A percentile compares a stretch with the other conserved stretches of the same genome.
Evolutionary conservation across 2,888 invertebrate species (phyloP).

Genomic region (Eupithecia pulchellata): DNA sequence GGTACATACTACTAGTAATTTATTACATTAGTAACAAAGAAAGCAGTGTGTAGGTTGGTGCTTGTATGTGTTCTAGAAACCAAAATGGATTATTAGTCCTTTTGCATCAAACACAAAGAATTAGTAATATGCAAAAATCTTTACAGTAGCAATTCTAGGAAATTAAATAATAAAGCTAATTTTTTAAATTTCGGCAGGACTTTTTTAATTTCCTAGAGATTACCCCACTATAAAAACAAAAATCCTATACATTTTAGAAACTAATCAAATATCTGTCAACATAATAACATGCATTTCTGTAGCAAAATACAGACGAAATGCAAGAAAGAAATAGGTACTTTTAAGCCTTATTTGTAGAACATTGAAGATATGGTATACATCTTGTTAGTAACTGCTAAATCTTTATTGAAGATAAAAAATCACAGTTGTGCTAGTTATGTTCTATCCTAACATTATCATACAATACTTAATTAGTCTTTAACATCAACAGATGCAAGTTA

Average conservation of each 20-base stretch:
- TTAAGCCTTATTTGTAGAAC: background rate
- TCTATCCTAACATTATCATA: conserved; percentile 4
- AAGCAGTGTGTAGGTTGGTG: background rate
- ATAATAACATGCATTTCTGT: background rate
- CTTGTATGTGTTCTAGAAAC: background rate
- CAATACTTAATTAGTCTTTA: conserved; percentile 2
- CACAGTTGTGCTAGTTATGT: conserved; percentile 11
- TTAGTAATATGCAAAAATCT: background rate
- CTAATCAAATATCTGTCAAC: background rate
- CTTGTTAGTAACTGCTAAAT: background rate
- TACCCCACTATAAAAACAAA: too few species aligned
- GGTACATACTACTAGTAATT: background rate
- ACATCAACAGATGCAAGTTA: conserved; percentile 2
- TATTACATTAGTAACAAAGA: background rate
- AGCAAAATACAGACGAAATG: conserved; percentile 5
- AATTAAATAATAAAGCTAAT: too few species aligned
- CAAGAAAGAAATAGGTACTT: background rate
- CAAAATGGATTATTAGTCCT: background rate
- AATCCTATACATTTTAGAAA: too few species aligned
- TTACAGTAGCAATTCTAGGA: background rate
- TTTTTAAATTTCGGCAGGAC: too few species aligned
- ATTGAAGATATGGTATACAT: background rate
- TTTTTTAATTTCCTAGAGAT: too few species aligned
- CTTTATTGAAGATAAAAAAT: conserved; percentile 7
- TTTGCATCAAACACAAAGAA: too few species aligned